These are phyloP conservation scores for Sinocyclocheilus rhinocerous DNA, from an alignment of 2,113 vertebrate genomes.

Conservation along the genomic window DNA sequence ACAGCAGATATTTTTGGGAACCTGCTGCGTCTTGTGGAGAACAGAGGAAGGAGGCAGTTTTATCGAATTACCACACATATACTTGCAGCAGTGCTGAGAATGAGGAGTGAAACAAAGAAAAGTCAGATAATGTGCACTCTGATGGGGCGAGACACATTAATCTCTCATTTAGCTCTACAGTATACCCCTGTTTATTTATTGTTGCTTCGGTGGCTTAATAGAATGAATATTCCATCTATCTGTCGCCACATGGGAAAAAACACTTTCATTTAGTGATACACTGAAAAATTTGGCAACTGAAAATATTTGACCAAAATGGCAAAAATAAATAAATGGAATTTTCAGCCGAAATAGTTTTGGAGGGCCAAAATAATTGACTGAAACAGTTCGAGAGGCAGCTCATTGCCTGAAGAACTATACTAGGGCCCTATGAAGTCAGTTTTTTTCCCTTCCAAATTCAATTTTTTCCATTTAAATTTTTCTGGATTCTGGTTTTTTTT, in stretches of 20 bases:
- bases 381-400: neutral
- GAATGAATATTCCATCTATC: neutral
- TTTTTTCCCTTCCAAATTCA: neutral
- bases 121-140: neutral
- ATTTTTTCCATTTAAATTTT: neutral
- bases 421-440: neutral
- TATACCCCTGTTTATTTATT: neutral
- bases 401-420: neutral
- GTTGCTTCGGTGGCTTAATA: neutral
- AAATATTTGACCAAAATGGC: neutral
- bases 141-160: neutral
- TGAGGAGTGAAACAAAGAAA: neutral
- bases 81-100: neutral
- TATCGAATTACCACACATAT: conserved; percentile 12
- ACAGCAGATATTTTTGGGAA: neutral
- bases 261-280: neutral
- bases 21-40: conserved; percentile 3
- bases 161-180: conserved; percentile 3
- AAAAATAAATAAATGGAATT: neutral
- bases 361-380: neutral
- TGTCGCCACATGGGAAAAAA: neutral
- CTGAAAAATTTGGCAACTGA: neutral
- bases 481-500: neutral
- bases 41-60: neutral
- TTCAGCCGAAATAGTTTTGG: neutral